Base-by-base conservation (phyloP, 2,113 vertebrate species). In the Turnix velox region DNA sequence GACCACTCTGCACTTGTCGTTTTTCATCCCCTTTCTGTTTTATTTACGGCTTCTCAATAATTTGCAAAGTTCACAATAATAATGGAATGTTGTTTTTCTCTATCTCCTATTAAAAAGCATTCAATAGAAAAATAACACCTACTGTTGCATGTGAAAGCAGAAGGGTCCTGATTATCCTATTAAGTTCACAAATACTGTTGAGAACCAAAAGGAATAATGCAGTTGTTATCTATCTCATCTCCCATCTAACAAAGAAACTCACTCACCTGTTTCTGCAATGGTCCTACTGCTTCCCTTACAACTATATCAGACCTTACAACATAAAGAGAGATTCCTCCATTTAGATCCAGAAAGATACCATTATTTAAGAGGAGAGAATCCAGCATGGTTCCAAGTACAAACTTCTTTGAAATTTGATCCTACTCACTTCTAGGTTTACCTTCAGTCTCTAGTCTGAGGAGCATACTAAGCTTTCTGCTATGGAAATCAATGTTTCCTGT, bases 31-130 rank as follows among this genome's bases (percentile, higher is more conserved):
- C 37, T 80, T 85, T 94, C 35, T 71, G 58, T 92, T 95, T 76
- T 75, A 65, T 92, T 94, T 93, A 58, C 80, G 25, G 5, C 15
- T 93, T 92, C 71, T 91, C 87, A 88, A 77, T 93, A 84, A 93
- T 63, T 19, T 28, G 35, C n/a, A 75, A 85, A 94, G 51, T 3
- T 25, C 72, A 68, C 90, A 87, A 71, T 57, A 95, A 89, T 61
- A 55, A 43, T 1, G 1, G 5, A 39, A 92, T 49, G 37, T 22
- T 63, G 5, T 2, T 61, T 51, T 83, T 68, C 28, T 67, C 30
- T 9, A n/a, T 82, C 74, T 66, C 78, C 78, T 55, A 16, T 37
- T 66, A 30, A 66, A 86, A 83, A 87, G 1, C 3, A 2, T 66
- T 84, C 35, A 57, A 19, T 28, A 69, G 14, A 69, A 92, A 92